Percentiles rank a stretch among this genome's conserved stretches.
These are phyloP conservation scores for Euura lappo DNA, from an alignment of 1,140 invertebrate genomes.

Conservation along the genomic window DNA sequence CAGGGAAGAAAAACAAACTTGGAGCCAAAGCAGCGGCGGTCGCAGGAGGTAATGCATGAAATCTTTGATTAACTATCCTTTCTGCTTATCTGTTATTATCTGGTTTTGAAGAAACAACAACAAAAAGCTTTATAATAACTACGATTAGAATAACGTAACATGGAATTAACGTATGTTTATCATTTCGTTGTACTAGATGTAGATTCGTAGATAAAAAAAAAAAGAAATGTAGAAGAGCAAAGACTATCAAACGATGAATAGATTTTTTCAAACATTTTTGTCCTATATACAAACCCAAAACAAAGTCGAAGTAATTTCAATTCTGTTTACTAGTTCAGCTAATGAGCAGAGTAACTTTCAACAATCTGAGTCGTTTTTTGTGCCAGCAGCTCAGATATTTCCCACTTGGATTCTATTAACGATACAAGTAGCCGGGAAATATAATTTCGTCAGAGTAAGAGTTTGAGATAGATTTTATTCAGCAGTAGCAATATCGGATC, in stretches of 20 bases:
- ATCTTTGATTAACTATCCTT: slow-evolving; percentile 46
- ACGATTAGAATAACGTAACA: background rate
- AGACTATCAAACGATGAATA: slow-evolving; percentile 2
- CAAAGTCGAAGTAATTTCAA: background rate
- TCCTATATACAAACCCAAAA: background rate
- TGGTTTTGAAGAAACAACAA: background rate
- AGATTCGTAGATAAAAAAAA: background rate
- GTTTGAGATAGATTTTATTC: too few species aligned
- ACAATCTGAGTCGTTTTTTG: too few species aligned
- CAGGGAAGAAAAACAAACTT: slow-evolving; percentile 61
- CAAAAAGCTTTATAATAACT: background rate
- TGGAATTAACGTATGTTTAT: background rate
- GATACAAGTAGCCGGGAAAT: too few species aligned
- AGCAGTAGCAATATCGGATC: too few species aligned
- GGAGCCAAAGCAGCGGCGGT: slow-evolving; percentile 63
- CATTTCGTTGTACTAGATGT: too few species aligned
- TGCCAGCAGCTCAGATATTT: too few species aligned
- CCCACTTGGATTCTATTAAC: too few species aligned
- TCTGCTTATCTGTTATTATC: slow-evolving; percentile 22
- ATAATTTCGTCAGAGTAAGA: too few species aligned
- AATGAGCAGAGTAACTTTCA: too few species aligned
- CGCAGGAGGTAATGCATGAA: slow-evolving; percentile 70
- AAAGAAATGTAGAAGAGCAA: background rate
- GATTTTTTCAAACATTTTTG: background rate
- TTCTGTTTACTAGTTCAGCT: too few species aligned